A percentile compares a stretch with the other conserved stretches of the same genome.
Conservation (phyloP, 2,113 vertebrate genomes). For the Romanogobio albipinnatus region DNA sequence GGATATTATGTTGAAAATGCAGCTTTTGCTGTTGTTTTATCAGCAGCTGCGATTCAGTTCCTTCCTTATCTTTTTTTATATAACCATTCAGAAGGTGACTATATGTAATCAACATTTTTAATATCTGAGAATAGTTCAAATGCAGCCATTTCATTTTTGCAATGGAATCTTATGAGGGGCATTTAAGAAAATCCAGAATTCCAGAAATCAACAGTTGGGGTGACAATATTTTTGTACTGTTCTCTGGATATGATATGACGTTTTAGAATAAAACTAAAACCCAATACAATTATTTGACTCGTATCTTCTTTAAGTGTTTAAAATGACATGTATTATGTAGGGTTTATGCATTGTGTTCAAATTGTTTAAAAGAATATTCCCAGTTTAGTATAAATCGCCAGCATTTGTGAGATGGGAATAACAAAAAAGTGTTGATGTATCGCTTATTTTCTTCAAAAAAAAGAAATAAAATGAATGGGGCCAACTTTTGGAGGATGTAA, state of each 20-base stretch:
- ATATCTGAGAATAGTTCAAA: background rate
- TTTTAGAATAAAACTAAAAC: slow-evolving; percentile 47
- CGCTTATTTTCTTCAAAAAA: too few relatives aligned
- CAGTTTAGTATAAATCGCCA: background rate
- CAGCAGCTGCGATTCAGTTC: background rate
- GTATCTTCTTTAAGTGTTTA: background rate
- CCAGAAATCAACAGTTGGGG: slow-evolving; percentile 12
- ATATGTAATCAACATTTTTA: slow-evolving; percentile 13
- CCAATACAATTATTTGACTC: background rate
- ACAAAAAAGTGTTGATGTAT: background rate
- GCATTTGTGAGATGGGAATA: too few relatives aligned
- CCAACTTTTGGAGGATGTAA: background rate
- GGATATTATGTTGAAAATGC: background rate
- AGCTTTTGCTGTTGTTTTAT: background rate
- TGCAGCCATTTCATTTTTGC: slow-evolving; percentile 9
- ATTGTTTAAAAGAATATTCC: background rate
- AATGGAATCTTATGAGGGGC: slow-evolving; percentile 4
- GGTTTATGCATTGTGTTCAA: background rate
- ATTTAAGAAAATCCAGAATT: background rate
- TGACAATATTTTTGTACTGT: slow-evolving; percentile 19
- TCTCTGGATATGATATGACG: slow-evolving; percentile 6
- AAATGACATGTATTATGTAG: background rate
- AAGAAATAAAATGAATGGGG: background rate
- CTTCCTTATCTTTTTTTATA: background rate
- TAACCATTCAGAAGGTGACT: background rate